Evolutionary conservation across 2,888 invertebrate genomes (phyloP).

Genomic region (Piscicola geometra): DNA sequence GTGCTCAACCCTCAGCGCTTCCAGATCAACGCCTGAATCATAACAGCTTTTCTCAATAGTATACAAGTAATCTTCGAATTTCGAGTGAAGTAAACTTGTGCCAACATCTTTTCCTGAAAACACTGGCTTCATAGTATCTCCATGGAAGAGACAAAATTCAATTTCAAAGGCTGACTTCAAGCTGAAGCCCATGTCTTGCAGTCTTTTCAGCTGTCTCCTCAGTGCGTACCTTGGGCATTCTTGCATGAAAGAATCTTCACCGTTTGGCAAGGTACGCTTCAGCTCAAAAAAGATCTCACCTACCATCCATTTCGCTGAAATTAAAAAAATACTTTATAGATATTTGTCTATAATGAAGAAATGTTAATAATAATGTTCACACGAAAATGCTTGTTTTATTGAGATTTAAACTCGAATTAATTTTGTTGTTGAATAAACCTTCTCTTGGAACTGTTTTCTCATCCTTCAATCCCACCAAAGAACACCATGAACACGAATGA

Average conservation of each 20-base stretch:
- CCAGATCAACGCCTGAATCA: constrained; percentile 33
- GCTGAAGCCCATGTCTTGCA: constrained; percentile 33
- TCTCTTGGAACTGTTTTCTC: no score
- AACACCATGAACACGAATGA: not conserved
- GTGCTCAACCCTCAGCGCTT: constrained; percentile 29
- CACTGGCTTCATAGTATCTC: constrained; percentile 29
- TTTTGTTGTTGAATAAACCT: no score
- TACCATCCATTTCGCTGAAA: constrained; percentile 25
- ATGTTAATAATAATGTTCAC: no score
- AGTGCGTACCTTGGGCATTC: constrained; percentile 37
- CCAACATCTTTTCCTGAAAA: constrained; percentile 29
- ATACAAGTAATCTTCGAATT: constrained; percentile 32
- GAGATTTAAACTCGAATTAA: no score
- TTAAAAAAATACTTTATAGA: no score
- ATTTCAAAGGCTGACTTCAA: constrained; percentile 37
- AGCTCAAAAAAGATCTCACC: constrained; percentile 38
- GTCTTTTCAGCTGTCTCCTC: constrained; percentile 34
- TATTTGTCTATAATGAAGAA: no score
- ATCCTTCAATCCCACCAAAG: no score
- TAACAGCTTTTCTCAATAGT: constrained; percentile 25
- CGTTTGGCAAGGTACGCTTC: constrained; percentile 16
- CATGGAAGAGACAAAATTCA: constrained; percentile 35
- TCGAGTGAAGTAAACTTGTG: constrained; percentile 12
- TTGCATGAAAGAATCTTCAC: constrained; percentile 20
- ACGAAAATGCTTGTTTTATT: no score